Evolutionary conservation across 2,113 vertebrate genomes (phyloP), one percentile per base, ranked within the genome.

Genomic region (Pseudorectes ferrugineus): DNA sequence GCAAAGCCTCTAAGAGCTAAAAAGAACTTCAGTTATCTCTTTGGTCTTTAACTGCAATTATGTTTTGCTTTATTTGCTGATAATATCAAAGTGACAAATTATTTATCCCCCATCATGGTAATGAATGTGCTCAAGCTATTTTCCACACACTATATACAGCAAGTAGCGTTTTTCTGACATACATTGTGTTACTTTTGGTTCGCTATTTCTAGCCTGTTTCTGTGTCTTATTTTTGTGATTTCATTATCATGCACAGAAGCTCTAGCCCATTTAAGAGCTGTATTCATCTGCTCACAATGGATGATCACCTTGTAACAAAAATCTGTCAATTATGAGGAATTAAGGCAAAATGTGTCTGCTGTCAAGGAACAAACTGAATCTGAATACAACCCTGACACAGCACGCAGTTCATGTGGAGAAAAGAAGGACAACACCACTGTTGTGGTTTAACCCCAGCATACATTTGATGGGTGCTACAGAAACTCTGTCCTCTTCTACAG

Each of bases 11-110:
- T 57, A 68, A 48, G 31, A 87, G 70, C 59, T 76, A 75, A 48
- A 67, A 75, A 71, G 36, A 38, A 12, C 15, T 85, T 82, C 45
- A 78, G 23, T 91, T 87, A 61, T 28, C 11, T 76, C 21, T 85
- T 87, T 76, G 29, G 77, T 91, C 58, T 91, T 95, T 70, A 75
- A 92, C 57, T 92, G 45, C 58, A 91, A 17, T 66, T 92, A 76
- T 79, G 42, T 52, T 81, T 85, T 71, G 29, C 35, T 75, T 87
- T 88, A 87, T 88, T 92, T 95, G 29, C 19, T 85, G 77, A 75
- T 85, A 95, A 78, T 66, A 82, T 61, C 49, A 82, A 91, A 85
- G 20, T 54, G 42, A 61, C 46, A 85, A 85, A 77, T 66, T 63
- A 15, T 31, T 38, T 28, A 28, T 67, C 18, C 38, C 25, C 10